Evolutionary conservation across 2,113 vertebrate genomes (phyloP).

Genomic region (Xyrauchen texanus): DNA sequence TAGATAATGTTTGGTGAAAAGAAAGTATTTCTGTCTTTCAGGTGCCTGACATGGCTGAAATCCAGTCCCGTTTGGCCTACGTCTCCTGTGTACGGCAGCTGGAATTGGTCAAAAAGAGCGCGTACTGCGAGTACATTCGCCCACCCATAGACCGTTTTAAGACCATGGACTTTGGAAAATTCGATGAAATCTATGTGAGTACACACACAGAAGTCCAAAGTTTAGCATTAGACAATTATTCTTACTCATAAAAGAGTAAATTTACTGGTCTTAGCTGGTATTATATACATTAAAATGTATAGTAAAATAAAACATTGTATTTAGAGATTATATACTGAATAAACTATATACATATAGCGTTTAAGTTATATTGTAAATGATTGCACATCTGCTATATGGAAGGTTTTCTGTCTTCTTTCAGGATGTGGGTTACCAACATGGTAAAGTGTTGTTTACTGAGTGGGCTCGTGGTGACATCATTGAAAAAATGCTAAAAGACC

Average conservation of each 20-base stretch:
- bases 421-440: conserved; percentile 91
- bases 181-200: conserved; percentile 97
- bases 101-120: conserved; percentile 92
- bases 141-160: conserved; percentile 95
- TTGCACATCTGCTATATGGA: background rate
- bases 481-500: conserved; percentile 90
- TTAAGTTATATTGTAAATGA: no score
- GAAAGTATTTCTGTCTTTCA: conserved; percentile 48
- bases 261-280: no score
- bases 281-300: no score
- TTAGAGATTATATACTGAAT: background rate
- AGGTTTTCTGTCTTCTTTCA: conserved; percentile 54
- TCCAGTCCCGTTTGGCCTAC: conserved; percentile 93
- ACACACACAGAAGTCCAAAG: background rate
- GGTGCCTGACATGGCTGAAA: conserved; percentile 97
- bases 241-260: no score
- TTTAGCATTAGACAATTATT: no score
- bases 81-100: conserved; percentile 93
- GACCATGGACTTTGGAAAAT: conserved; percentile 97
- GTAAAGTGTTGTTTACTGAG: conserved; percentile 86
- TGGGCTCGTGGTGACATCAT: conserved; percentile 90
- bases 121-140: conserved; percentile 94
- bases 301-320: no score
- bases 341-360: background rate
- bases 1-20: no score